Evolutionary conservation across 2,888 invertebrate species (phyloP), one percentile per base, ranked within the genome.

Genomic region (Strigamia crassipes): DNA sequence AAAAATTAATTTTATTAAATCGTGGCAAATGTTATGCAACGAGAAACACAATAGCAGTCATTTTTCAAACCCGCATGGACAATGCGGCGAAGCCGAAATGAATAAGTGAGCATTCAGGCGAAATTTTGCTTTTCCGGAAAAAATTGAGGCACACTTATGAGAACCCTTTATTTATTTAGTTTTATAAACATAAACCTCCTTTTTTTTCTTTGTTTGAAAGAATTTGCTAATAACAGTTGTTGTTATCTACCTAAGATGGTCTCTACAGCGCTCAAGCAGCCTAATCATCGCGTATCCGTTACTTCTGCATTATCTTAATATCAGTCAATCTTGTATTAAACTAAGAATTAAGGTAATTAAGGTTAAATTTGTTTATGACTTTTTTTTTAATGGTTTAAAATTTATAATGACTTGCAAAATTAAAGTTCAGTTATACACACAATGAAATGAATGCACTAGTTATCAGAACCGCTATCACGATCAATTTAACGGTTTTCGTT

Each of bases 101-200:
- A 61, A 61, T 61, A 61, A 61, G 61, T 61, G 61, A 23, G 61
- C 66, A 31, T 66, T 66, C 66, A 66, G 23, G 66, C 66, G 27
- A 31, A 66, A 66, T 66, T 23, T 23, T 66, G 23, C 10, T 66
- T 51, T 66, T 66, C 66, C 66, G 66, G 66, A 66, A 66, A 66
- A 66, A 66, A 66, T 66, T 66, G 66, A 66, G 66, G 8, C 66
- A 66, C 66, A 66, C 66, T 66, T 13, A 27, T 66, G 66, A 66
- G 66, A 21, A 66, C n/a, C 66, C 9, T 6, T 18, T 51, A 13
- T 8, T n/a, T 51, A 6, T n/a, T n/a, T 34, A 34, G 6, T 34
- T 34, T 34, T 34, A 34, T 15, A 15, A n/a, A 18, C 51, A 13
- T 6, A 51, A 51, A 51, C 51, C 51, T 51, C 18, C n/a, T 51